phyloP scores from a whole-genome alignment of 1,140 invertebrate genomes.

The Tribolium madens region DNA sequence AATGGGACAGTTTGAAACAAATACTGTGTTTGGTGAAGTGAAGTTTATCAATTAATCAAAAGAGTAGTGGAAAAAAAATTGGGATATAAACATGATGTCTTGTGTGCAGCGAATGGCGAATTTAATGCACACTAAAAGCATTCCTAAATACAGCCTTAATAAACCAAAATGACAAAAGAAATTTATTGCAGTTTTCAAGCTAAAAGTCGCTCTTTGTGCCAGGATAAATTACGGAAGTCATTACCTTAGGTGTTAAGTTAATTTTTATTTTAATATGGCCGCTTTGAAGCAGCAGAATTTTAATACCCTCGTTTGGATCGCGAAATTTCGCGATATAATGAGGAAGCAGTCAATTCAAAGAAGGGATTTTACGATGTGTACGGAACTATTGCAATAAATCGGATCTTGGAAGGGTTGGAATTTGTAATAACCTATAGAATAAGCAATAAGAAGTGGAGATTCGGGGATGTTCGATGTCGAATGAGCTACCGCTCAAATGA shows the following conservation, averaged over 20 bases:
- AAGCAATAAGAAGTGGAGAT: slow-evolving; percentile 55
- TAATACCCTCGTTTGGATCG: neutral
- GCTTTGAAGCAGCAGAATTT: slow-evolving; percentile 36
- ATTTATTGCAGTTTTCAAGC: slow-evolving; percentile 35
- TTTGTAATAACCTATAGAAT: slow-evolving; percentile 57
- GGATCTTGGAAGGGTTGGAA: slow-evolving; percentile 54
- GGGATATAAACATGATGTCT: neutral
- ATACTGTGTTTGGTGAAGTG: too few species aligned
- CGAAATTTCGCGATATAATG: neutral
- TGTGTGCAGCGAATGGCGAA: neutral
- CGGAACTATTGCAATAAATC: slow-evolving; percentile 56
- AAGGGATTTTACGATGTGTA: slow-evolving; percentile 50
- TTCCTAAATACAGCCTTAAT: slow-evolving; percentile 45
- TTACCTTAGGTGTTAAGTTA: slow-evolving; percentile 44
- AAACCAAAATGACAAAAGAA: slow-evolving; percentile 49
- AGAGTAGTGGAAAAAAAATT: neutral
- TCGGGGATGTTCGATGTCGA: slow-evolving; percentile 42
- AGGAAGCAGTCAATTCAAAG: slow-evolving; percentile 38
- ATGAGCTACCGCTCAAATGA: slow-evolving; percentile 48
- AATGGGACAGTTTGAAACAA: too few species aligned
- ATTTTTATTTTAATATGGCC: slow-evolving; percentile 25
- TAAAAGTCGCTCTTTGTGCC: slow-evolving; percentile 29
- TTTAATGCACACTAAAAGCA: slow-evolving; percentile 51
- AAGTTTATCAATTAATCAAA: neutral
- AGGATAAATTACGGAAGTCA: slow-evolving; percentile 43